Conservation (phyloP, 2,888 invertebrate genomes). For the Rotaria macrura region DNA sequence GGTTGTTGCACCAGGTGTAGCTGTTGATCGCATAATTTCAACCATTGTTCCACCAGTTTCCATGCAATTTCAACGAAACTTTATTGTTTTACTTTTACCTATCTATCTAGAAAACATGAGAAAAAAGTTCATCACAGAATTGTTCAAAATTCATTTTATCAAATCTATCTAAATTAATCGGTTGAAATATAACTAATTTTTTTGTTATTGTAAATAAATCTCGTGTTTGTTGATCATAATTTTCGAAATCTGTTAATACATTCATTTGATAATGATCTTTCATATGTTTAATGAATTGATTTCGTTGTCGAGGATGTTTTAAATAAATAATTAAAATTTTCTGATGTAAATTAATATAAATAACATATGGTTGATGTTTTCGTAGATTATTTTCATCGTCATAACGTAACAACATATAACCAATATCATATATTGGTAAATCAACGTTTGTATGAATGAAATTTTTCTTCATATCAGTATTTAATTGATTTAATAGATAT, state of each 20-base stretch:
- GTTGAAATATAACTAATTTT: background rate
- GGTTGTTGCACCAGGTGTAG: background rate
- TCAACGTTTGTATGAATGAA: background rate
- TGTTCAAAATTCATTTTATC: background rate
- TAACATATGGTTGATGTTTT: background rate
- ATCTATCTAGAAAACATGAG: background rate
- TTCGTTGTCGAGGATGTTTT: background rate
- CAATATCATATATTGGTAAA: conserved; percentile 14
- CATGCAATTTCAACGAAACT: background rate
- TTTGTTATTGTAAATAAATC: background rate
- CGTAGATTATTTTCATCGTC: background rate
- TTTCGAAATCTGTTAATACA: background rate
- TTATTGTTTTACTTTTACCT: background rate
- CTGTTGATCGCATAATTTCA: background rate
- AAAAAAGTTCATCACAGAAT: background rate
- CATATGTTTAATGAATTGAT: background rate
- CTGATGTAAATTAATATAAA: background rate
- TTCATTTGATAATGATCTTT: background rate
- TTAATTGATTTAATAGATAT: conserved; percentile 3
- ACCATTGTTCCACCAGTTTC: conserved; percentile 19
- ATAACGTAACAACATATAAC: background rate
- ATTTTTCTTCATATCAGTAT: background rate
- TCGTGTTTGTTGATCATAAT: background rate
- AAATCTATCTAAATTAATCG: background rate
- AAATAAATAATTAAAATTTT: background rate